phyloP scores from a whole-genome alignment of 2,797 vertebrate genomes.

The Margarornis squamiger region DNA sequence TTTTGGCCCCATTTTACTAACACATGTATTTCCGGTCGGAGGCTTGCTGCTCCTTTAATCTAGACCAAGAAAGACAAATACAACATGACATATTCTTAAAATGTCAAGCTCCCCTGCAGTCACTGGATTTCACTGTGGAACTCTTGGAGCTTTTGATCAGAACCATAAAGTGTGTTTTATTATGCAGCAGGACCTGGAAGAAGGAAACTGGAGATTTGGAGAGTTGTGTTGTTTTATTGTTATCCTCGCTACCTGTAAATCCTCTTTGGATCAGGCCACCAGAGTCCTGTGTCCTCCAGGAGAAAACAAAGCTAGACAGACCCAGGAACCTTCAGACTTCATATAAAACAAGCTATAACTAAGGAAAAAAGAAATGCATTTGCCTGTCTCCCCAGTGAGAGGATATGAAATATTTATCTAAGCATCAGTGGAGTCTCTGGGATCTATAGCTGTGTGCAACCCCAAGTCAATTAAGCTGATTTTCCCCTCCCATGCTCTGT shows the following conservation, averaged over 20 bases:
- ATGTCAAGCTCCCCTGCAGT: slow-evolving; percentile 8
- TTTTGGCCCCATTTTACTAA: background rate
- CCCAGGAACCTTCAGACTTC: background rate
- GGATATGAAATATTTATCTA: background rate
- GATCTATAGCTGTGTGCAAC: background rate
- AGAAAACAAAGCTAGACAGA: background rate
- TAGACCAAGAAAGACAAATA: background rate
- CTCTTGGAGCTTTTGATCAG: background rate
- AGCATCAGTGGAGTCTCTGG: background rate
- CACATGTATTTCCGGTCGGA: background rate
- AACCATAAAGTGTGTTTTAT: background rate
- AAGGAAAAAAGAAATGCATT: background rate
- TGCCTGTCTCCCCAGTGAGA: background rate
- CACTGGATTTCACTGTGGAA: background rate
- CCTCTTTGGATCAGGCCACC: background rate
- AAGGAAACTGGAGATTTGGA: background rate
- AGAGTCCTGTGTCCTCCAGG: background rate
- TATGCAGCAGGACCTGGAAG: background rate
- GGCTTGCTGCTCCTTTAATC: background rate
- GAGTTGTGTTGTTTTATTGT: background rate
- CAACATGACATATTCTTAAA: background rate
- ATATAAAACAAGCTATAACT: background rate
- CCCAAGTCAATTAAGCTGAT: background rate
- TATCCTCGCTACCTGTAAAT: background rate
- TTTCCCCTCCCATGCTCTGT: background rate